phyloP scores from a whole-genome alignment of 2,797 vertebrate species.

The Acanthurus tractus region DNA sequence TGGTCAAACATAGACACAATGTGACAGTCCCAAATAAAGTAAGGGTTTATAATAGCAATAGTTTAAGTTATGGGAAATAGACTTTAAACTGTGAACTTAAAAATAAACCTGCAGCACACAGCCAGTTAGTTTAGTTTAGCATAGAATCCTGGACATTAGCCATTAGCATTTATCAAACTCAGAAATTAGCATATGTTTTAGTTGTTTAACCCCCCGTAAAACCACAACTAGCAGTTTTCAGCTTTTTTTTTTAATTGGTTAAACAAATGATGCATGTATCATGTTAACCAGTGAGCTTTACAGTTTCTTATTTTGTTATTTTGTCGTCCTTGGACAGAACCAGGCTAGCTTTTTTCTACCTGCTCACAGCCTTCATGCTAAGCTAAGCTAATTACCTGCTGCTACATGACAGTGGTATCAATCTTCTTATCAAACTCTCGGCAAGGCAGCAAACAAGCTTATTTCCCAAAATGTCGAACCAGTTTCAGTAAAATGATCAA shows the following conservation, averaged over 20 bases:
- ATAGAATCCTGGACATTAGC: neutral
- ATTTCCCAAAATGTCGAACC: no score
- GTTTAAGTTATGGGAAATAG: neutral
- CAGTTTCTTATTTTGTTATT: no score
- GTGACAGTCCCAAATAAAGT: neutral
- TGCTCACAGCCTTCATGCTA: neutral
- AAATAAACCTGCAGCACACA: neutral
- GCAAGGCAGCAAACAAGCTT: no score
- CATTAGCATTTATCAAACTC: neutral
- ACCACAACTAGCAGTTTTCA: neutral
- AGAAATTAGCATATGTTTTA: neutral
- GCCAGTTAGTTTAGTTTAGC: neutral
- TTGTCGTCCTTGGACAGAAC: no score
- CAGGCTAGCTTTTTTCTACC: neutral
- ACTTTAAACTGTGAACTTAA: neutral
- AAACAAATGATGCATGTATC: no score
- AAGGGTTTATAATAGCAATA: neutral
- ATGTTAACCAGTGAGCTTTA: no score
- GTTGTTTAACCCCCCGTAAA: neutral
- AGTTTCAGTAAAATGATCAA: no score
- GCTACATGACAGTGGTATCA: no score
- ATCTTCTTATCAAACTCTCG: no score
- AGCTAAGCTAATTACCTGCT: conserved; percentile 4
- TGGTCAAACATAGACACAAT: neutral
- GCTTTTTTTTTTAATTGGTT: no score